phyloP scores from a whole-genome alignment of 2,797 vertebrate species.

The Australoheros facetus region DNA sequence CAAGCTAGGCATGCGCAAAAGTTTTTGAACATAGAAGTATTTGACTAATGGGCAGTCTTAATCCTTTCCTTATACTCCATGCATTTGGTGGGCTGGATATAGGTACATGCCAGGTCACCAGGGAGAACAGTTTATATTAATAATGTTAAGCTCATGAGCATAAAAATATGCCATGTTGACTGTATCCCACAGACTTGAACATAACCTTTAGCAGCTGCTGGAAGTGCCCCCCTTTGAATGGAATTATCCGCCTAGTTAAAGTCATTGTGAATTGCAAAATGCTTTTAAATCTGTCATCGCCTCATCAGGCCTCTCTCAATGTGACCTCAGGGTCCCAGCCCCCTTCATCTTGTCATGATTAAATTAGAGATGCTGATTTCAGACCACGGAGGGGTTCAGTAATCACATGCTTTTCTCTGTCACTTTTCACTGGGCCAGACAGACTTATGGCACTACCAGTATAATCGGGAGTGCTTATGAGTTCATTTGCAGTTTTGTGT shows the following conservation, averaged over 20 bases:
- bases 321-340: conserved; percentile 29
- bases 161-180: neutral
- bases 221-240: neutral
- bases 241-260: conserved; percentile 8
- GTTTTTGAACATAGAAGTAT: neutral
- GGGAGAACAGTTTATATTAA: neutral
- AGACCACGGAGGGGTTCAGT: conserved; percentile 14
- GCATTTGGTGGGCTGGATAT: neutral
- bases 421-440: conserved; percentile 10
- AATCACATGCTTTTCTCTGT: conserved; percentile 35
- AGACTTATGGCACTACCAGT: neutral
- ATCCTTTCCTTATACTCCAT: conserved; percentile 6
- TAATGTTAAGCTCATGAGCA: neutral
- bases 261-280: conserved; percentile 1
- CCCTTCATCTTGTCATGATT: conserved; percentile 41
- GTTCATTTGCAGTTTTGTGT: neutral
- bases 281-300: conserved; percentile 17
- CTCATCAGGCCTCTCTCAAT: conserved; percentile 24
- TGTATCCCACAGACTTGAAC: neutral
- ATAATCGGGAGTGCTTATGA: neutral
- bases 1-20: conserved; percentile 11
- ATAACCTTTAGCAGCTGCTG: neutral
- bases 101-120: conserved; percentile 13
- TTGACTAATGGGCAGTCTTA: conserved; percentile 17
- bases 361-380: conserved; percentile 53